Evolutionary conservation across 2,797 vertebrate genomes (phyloP).

Genomic region (Okamejei kenojei): DNA sequence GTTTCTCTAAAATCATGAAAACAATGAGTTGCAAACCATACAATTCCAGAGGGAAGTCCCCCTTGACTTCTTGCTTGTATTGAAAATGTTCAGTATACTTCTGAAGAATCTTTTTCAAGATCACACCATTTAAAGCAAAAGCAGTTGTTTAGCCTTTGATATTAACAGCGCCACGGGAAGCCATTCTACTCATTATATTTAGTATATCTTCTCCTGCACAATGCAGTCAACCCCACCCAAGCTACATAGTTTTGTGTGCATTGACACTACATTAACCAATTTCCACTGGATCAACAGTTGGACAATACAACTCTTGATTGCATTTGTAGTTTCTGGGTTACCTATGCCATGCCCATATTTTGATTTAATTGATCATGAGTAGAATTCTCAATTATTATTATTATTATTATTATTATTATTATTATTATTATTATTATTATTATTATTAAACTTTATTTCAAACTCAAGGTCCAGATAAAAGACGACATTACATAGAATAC

Average conservation of each 20-base stretch:
- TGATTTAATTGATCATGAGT: too few relatives aligned
- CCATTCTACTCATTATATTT: not conserved
- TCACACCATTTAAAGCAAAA: not conserved
- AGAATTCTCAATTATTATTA: too few relatives aligned
- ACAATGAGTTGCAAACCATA: not conserved
- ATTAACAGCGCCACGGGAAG: not conserved
- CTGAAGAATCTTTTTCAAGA: not conserved
- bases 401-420: too few relatives aligned
- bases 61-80: not conserved
- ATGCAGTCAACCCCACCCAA: not conserved
- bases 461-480: too few relatives aligned
- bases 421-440: too few relatives aligned
- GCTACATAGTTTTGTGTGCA: not conserved
- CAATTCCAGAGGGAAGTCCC: not conserved
- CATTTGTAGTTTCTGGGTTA: too few relatives aligned
- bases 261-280: not conserved
- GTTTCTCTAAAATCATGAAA: not conserved
- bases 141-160: not conserved
- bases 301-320: not conserved
- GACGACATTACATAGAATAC: too few relatives aligned
- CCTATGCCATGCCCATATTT: too few relatives aligned
- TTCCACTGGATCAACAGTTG: not conserved
- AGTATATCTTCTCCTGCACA: not conserved
- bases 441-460: too few relatives aligned
- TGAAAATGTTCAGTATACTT: not conserved